Evolutionary conservation across 2,888 invertebrate genomes (phyloP), one percentile per base, ranked within the genome.

Genomic region (Scaptomyza caliginosa): DNA sequence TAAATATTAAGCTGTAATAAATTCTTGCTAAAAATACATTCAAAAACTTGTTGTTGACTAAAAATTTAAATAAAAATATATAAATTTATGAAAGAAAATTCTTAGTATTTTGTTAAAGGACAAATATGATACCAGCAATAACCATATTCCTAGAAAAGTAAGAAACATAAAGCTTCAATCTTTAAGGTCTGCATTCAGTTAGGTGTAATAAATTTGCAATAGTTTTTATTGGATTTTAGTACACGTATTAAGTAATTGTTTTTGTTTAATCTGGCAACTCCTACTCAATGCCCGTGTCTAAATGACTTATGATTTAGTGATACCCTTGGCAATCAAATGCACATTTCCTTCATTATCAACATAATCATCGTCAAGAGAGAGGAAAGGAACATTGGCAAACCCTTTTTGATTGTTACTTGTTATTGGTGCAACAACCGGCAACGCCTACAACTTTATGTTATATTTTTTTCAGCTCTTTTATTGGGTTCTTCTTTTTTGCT

Each of bases 391-490:
- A 40, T 30, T 40, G 50, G 48, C 62, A 46, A 60, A 60, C 60
- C 60, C 60, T 60, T 57, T 65, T 51, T 42, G 49, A 50, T 46
- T 59, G 67, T 63, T 56, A n/a, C 56, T 59, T 43, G 58, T 56
- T 62, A 63, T 65, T 59, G 68, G 64, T 74, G 69, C 80, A 73
- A 80, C 73, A 66, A 75, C 34, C 51, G 67, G 73, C 49, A 58
- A 81, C 80, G 80, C 80, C 80, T 66, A 56, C 60, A 62, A 49
- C 21, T 46, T 55, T n/a, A n/a, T n/a, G n/a, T n/a, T n/a, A n/a
- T n/a, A 24, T 24, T 6, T 32, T 32, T 32, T 13, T 30, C n/a
- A n/a, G n/a, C n/a, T 2, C 4, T 3, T n/a, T 30, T n/a, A 63
- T 78, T 72, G 55, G 83, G 30, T 13, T 32, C 32, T 13, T 34